A percentile compares a stretch with the other conserved stretches of the same genome.
phyloP scores from a whole-genome alignment of 2,888 invertebrate genomes.

The Strigamia maritima region DNA sequence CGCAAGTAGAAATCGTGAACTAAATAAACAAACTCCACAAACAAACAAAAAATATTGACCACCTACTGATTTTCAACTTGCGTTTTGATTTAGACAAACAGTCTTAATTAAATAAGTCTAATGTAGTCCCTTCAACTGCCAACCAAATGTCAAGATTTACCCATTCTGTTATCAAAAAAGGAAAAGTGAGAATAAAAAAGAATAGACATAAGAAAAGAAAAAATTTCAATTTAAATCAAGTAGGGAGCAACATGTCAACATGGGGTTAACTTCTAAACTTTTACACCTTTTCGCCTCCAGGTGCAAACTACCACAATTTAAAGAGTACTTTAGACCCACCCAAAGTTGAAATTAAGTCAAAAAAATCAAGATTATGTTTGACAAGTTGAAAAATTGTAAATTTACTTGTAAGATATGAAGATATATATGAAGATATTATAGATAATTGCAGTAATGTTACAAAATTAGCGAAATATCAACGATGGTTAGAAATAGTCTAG shows the following conservation, averaged over 20 bases:
- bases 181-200: not conserved
- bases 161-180: not conserved
- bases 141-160: not conserved
- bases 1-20: not conserved
- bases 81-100: not conserved
- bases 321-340: slow-evolving; percentile 5
- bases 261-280: slow-evolving; percentile 1
- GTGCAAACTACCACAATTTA: slow-evolving; percentile 25
- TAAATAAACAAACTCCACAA: not conserved
- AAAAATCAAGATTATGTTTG: not conserved
- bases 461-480: too few species aligned
- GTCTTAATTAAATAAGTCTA: not conserved
- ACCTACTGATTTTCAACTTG: not conserved
- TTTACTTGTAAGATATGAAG: too few species aligned
- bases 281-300: slow-evolving; percentile 8
- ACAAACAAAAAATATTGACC: not conserved
- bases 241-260: not conserved
- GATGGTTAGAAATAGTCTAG: too few species aligned
- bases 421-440: too few species aligned
- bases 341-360: not conserved
- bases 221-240: slow-evolving; percentile 13
- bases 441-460: too few species aligned
- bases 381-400: too few species aligned
- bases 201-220: not conserved
- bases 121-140: not conserved